phyloP scores from a whole-genome alignment of 2,888 invertebrate species.

The Microctonus hyperodae region DNA sequence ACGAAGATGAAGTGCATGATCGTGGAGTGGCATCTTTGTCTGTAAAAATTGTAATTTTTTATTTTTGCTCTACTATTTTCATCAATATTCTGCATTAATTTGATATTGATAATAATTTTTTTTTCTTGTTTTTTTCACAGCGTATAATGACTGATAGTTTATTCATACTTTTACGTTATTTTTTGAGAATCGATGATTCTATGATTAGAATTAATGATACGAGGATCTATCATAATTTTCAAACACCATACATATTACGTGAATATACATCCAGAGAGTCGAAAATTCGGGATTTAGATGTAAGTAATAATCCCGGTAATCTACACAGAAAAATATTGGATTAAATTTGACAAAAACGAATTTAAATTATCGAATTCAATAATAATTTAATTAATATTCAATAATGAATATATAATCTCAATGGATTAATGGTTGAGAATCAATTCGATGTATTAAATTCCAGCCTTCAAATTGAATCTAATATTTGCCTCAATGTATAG shows the following conservation, averaged over 20 bases:
- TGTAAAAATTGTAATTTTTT: slow-evolving; percentile 92
- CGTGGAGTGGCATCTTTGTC: slow-evolving; percentile 91
- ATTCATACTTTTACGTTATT: slow-evolving; percentile 89
- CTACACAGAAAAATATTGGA: no score
- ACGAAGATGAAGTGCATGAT: slow-evolving; percentile 98
- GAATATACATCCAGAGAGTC: slow-evolving; percentile 86
- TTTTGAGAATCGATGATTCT: slow-evolving; percentile 93
- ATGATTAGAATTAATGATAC: slow-evolving; percentile 89
- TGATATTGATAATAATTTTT: slow-evolving; percentile 10
- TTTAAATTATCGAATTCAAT: no score
- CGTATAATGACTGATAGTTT: slow-evolving; percentile 96
- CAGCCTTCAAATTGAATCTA: no score
- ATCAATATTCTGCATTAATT: no score
- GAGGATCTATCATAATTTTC: slow-evolving; percentile 80
- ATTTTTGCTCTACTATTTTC: no score
- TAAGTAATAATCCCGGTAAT: slow-evolving; percentile 52
- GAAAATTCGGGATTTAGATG: slow-evolving; percentile 73
- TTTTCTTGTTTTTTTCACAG: slow-evolving; percentile 64
- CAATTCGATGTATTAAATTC: no score
- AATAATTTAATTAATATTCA: no score
- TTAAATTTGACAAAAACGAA: no score
- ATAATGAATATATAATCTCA: no score
- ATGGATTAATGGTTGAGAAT: no score
- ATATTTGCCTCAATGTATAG: no score
- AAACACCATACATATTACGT: slow-evolving; percentile 78